A percentile compares a stretch with the other conserved stretches of the same genome.
Conservation (phyloP, 1,140 invertebrate genomes). For the Drosophila novamexicana region DNA sequence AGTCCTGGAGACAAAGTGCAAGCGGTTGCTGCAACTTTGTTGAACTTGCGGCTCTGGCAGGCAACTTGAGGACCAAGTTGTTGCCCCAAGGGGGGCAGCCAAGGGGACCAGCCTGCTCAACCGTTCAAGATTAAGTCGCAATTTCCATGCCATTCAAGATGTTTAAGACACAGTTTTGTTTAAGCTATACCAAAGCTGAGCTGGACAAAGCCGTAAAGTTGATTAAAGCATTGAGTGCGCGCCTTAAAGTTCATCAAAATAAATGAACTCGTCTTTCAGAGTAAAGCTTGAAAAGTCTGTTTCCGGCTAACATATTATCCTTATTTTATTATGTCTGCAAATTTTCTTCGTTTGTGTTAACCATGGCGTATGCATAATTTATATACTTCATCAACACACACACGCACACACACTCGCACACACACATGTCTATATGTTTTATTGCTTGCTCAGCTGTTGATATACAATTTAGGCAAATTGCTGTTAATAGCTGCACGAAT, state of each 20-base stretch:
- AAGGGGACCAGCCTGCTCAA: background rate
- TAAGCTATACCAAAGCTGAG: no score
- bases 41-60: constrained; percentile 30
- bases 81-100: background rate
- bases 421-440: constrained; percentile 13
- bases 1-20: constrained; percentile 38
- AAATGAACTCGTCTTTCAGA: constrained; percentile 7
- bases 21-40: constrained; percentile 36
- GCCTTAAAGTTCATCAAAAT: background rate
- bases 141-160: constrained; percentile 22
- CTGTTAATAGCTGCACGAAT: constrained; percentile 26
- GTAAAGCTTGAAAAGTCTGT: background rate
- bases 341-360: constrained; percentile 20
- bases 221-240: background rate
- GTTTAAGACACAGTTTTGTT: background rate
- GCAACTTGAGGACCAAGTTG: constrained; percentile 40
- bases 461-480: constrained; percentile 49
- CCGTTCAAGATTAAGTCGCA: constrained; percentile 10
- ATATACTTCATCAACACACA: constrained; percentile 26
- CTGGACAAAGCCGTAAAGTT: background rate
- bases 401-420: constrained; percentile 8
- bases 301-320: constrained; percentile 21
- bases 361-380: constrained; percentile 51
- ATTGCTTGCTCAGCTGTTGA: constrained; percentile 50
- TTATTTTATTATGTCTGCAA: constrained; percentile 29